Percentiles rank a stretch among this genome's conserved stretches.
These are phyloP conservation scores for Alcis repandata DNA, from an alignment of 2,888 invertebrate species.

Conservation along the genomic window DNA sequence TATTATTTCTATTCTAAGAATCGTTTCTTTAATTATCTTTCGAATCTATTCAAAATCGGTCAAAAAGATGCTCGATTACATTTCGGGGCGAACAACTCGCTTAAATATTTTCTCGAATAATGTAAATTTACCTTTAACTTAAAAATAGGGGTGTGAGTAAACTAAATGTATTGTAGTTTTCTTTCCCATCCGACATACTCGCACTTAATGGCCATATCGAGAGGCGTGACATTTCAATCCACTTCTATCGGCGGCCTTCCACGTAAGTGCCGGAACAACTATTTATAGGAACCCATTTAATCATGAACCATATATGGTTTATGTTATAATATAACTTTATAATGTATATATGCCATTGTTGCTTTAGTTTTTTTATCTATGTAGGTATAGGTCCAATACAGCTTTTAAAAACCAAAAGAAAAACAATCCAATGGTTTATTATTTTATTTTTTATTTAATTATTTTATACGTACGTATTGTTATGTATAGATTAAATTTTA, in stretches of 20 bases:
- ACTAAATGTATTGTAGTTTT: not conserved
- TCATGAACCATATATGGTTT: not conserved
- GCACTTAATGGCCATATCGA: not conserved
- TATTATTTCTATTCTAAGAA: too few species aligned
- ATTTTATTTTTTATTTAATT: too few species aligned
- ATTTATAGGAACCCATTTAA: conserved; percentile 26
- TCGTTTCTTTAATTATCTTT: too few species aligned
- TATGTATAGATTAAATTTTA: not conserved
- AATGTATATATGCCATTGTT: too few species aligned
- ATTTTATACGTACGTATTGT: too few species aligned
- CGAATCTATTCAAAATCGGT: too few species aligned
- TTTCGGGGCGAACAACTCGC: not conserved
- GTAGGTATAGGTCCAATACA: too few species aligned
- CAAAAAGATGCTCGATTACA: too few species aligned
- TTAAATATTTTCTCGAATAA: not conserved
- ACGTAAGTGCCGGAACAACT: conserved; percentile 15
- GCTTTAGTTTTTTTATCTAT: too few species aligned
- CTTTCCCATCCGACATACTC: not conserved
- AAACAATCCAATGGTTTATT: too few species aligned
- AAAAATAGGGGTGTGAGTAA: not conserved
- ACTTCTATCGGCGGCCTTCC: conserved; percentile 12
- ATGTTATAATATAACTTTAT: not conserved
- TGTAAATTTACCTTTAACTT: too few species aligned
- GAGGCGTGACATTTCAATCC: conserved; percentile 24
- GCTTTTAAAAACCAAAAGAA: too few species aligned